Evolutionary conservation across 2,888 invertebrate genomes (phyloP), one percentile per base, ranked within the genome.

Genomic region (Drosophila diplacantha): DNA sequence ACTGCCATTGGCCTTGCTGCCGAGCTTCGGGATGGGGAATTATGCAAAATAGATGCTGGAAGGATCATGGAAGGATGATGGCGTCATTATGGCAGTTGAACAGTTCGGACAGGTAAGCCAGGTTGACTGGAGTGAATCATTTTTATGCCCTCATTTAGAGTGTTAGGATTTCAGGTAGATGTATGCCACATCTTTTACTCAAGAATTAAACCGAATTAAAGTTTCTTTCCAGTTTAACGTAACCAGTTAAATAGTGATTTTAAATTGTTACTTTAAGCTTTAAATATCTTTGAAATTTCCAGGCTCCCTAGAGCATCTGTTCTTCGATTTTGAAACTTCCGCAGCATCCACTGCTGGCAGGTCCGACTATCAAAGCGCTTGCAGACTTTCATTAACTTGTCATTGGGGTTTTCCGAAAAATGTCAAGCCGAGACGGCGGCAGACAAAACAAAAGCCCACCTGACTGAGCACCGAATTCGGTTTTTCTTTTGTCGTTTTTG

Each of bases 361-460:
- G 14, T 65, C 32, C 32, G 52, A 38, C 38, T 43, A 37, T 60
- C 52, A 43, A 61, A 46, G 51, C 51, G 56, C 52, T 35, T 24
- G 50, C 73, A 74, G 79, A 76, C 74, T 73, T 79, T 79, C 79
- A 79, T 79, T 79, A 78, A 76, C 73, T 76, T 79, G 81, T 79
- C 79, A 81, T 73, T 46, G 63, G 49, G 46, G 29, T 63, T 61
- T 73, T 43, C 32, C 51, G 43, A 53, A 74, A 75, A 73, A 59
- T 62, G 75, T 81, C 78, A 78, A 57, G 60, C 53, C 55, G 50
- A 58, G 60, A 74, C 58, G 72, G 49, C 52, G 60, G 50, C 54
- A 69, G 71, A 66, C 71, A 74, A 64, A 71, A 71, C 63, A 71
- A 74, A 77, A 72, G 65, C 52, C 43, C 51, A 61, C 61, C 60